Evolutionary conservation across 1,140 invertebrate species (phyloP).

Genomic region (Drosophila cardini): DNA sequence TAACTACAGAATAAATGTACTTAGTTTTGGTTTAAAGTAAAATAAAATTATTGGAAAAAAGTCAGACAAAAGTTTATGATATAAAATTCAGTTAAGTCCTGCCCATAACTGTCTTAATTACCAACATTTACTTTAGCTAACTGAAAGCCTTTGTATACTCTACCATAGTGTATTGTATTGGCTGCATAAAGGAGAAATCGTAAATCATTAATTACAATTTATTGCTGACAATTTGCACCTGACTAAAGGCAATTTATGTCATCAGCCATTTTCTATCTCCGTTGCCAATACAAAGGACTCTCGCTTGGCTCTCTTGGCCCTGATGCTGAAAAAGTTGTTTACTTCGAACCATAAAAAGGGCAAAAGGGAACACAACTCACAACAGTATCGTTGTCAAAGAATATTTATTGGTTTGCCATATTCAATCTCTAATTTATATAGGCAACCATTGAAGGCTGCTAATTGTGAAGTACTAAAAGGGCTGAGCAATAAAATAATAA

Average conservation of each 20-base stretch:
- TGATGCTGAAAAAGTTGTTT: conserved; percentile 58
- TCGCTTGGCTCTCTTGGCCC: not conserved
- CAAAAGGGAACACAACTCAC: conserved; percentile 1
- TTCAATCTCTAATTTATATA: conserved; percentile 42
- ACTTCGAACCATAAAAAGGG: conserved; percentile 18
- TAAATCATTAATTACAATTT: conserved; percentile 82
- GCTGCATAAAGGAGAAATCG: conserved; percentile 14
- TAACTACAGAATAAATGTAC: too few species aligned
- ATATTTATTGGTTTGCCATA: conserved; percentile 57
- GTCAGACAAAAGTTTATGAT: too few species aligned
- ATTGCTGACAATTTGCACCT: conserved; percentile 80
- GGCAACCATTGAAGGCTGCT: conserved; percentile 14
- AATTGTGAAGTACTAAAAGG: not conserved
- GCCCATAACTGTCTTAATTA: not conserved
- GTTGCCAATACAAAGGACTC: conserved; percentile 39
- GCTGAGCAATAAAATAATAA: not conserved
- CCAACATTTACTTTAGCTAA: not conserved
- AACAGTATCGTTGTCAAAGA: conserved; percentile 60
- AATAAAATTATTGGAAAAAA: too few species aligned
- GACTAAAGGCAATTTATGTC: conserved; percentile 74
- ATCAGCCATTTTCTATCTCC: conserved; percentile 50
- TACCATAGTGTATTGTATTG: conserved; percentile 2
- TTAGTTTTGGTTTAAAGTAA: too few species aligned
- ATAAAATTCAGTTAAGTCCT: too few species aligned
- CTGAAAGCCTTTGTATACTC: not conserved